phyloP scores from a whole-genome alignment of 2,113 vertebrate genomes.

The Chionodraco myersi region DNA sequence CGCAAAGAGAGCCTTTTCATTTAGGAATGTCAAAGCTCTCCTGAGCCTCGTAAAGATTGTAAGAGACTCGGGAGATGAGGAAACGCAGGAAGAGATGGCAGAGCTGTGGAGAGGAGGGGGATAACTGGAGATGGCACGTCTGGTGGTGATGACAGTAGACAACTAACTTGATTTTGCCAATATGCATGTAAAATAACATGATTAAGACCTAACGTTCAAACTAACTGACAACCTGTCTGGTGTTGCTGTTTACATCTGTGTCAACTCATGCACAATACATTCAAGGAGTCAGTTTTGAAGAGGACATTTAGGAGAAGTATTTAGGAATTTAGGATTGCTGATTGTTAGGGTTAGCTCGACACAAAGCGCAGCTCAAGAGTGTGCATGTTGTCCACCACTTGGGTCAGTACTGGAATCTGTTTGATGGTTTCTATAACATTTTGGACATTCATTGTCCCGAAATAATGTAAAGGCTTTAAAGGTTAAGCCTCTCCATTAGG shows the following conservation, averaged over 20 bases:
- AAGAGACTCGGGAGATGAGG: slow-evolving; percentile 81
- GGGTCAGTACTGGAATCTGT: background rate
- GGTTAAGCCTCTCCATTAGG: background rate
- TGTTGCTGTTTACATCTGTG: background rate
- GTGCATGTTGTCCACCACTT: background rate
- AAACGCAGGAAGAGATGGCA: slow-evolving; percentile 56
- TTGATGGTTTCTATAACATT: background rate
- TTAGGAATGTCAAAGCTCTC: slow-evolving; percentile 93
- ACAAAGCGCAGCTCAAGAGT: background rate
- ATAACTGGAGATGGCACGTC: slow-evolving; percentile 48
- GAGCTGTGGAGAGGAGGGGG: slow-evolving; percentile 22
- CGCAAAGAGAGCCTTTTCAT: slow-evolving; percentile 92
- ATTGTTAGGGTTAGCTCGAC: too few species aligned
- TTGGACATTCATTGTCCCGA: background rate
- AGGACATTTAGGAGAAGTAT: background rate
- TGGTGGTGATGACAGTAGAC: slow-evolving; percentile 20
- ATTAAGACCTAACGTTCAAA: slow-evolving; percentile 3
- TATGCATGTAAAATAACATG: background rate
- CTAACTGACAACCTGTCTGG: background rate
- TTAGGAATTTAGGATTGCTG: too few species aligned
- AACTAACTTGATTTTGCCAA: slow-evolving; percentile 2
- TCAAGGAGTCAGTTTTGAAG: background rate
- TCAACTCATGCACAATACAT: background rate
- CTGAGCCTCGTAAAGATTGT: slow-evolving; percentile 87
- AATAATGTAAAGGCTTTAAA: background rate